Evolutionary conservation across 1,140 invertebrate genomes (phyloP).

Genomic region (Epicauta chinensis): DNA sequence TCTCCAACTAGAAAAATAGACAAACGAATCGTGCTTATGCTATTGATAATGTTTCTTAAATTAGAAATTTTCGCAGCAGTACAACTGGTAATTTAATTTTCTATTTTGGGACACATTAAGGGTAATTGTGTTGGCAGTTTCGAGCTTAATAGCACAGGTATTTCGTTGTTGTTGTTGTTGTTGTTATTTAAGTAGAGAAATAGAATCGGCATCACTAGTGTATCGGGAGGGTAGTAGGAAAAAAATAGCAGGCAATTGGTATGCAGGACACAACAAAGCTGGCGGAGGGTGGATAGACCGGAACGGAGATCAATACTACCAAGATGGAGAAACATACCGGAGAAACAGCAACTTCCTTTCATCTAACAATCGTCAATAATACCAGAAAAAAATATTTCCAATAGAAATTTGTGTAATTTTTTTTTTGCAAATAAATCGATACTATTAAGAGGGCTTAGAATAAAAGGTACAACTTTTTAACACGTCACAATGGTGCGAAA

Average conservation of each 20-base stretch:
- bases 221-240: conserved; percentile 23
- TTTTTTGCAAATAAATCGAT: no score
- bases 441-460: no score
- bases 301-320: conserved; percentile 34
- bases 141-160: conserved; percentile 22
- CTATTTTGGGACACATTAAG: conserved; percentile 18
- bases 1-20: no score
- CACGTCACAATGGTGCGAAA: not conserved
- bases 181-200: conserved; percentile 21
- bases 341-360: conserved; percentile 30
- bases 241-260: conserved; percentile 41
- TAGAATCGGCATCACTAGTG: conserved; percentile 11
- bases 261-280: conserved; percentile 35
- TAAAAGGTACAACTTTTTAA: no score
- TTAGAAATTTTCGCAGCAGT: no score
- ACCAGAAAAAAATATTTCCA: no score
- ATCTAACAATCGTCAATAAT: no score
- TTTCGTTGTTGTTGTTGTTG: conserved; percentile 19
- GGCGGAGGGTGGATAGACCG: conserved; percentile 31
- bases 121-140: conserved; percentile 30
- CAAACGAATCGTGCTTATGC: no score
- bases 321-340: conserved; percentile 34
- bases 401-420: no score
- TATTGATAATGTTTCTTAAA: no score
- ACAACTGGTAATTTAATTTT: no score